Conservation (phyloP, 2,113 vertebrate species). For the Falcunculus frontatus region DNA sequence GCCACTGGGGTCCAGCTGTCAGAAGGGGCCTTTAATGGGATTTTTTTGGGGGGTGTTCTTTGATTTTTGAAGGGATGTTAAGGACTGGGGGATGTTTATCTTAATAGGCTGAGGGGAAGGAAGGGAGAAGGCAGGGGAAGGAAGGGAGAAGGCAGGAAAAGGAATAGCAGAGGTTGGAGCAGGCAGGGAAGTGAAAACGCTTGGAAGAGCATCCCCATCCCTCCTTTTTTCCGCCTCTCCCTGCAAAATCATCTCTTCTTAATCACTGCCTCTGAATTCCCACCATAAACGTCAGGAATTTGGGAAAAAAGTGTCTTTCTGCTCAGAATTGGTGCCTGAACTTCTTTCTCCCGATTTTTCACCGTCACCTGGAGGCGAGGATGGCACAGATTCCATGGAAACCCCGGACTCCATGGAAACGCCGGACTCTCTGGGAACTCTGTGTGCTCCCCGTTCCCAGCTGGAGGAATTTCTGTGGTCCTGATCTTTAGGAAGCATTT, state of each 20-base stretch:
- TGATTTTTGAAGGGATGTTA: not conserved
- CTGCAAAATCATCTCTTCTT: not conserved
- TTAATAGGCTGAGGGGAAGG: not conserved
- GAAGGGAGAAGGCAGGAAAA: not conserved
- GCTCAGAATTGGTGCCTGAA: not conserved
- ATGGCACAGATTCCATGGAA: not conserved
- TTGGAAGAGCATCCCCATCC: not conserved
- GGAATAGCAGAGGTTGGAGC: not conserved
- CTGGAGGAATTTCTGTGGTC: too few relatives aligned
- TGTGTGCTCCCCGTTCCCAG: not conserved
- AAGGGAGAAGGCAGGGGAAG: not conserved
- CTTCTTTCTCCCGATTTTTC: not conserved
- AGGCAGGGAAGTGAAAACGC: not conserved
- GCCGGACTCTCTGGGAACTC: not conserved
- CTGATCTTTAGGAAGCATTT: not conserved
- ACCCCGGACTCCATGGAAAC: not conserved
- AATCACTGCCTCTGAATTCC: not conserved
- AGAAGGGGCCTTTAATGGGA: not conserved
- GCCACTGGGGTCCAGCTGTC: not conserved
- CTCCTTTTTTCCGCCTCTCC: not conserved
- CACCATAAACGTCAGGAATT: fast-evolving
- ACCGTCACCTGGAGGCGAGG: not conserved
- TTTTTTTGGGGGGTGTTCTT: not conserved
- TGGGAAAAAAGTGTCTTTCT: not conserved
- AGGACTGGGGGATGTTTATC: not conserved